Conservation (phyloP, 2,113 vertebrate genomes). For the Dromiciops gliroides region DNA sequence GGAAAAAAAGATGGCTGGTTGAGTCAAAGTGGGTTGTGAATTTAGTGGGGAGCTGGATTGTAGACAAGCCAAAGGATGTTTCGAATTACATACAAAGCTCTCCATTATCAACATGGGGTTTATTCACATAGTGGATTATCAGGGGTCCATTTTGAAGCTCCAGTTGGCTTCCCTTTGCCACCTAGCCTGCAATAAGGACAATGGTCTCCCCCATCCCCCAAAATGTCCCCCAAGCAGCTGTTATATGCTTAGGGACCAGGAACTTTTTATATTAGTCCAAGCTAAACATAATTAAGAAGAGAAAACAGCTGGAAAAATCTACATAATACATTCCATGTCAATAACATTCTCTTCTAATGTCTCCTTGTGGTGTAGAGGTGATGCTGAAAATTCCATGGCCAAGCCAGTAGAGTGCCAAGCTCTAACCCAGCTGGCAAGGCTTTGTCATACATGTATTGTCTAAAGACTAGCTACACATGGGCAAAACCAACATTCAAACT, state of each 20-base stretch:
- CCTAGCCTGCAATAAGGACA: neutral
- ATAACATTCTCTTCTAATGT: constrained; percentile 18
- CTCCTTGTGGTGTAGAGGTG: neutral
- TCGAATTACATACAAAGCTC: constrained; percentile 18
- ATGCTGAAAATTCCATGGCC: neutral
- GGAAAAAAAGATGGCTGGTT: constrained; percentile 39
- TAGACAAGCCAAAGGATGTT: constrained; percentile 26
- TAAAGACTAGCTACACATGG: neutral
- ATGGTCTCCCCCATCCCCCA: neutral
- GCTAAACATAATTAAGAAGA: constrained; percentile 43
- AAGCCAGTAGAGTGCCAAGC: neutral
- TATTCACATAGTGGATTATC: constrained; percentile 16
- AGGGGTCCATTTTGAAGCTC: constrained; percentile 31
- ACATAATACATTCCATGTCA: constrained; percentile 22
- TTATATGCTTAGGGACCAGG: constrained; percentile 33
- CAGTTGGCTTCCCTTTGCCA: constrained; percentile 17
- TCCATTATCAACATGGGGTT: neutral
- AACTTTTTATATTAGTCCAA: constrained; percentile 39
- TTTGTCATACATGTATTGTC: neutral
- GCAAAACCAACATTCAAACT: neutral
- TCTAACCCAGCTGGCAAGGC: neutral
- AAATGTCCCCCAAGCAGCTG: neutral
- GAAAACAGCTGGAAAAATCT: neutral
- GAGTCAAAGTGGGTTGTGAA: constrained; percentile 43
- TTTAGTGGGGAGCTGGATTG: neutral